A percentile compares a stretch with the other conserved stretches of the same genome.
Evolutionary conservation across 2,113 vertebrate species (phyloP).

Genomic region (Melanocharis versteri): DNA sequence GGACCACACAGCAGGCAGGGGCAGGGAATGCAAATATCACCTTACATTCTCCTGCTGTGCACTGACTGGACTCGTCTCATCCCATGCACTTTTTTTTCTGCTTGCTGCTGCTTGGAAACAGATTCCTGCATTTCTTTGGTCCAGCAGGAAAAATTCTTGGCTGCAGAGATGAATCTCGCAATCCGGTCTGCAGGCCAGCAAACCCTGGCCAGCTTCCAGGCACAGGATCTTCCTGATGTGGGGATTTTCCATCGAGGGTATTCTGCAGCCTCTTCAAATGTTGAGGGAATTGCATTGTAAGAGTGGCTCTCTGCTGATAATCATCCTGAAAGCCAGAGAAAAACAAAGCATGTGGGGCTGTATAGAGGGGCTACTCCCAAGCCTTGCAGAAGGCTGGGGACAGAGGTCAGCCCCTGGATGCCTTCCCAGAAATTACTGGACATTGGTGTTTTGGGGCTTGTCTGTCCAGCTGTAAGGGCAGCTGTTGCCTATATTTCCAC

Average conservation of each 20-base stretch:
- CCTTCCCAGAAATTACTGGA: slow-evolving; percentile 11
- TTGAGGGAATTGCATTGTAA: not conserved
- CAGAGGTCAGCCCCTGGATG: not conserved
- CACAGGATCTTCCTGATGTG: not conserved
- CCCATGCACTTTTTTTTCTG: not conserved
- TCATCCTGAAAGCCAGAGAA: not conserved
- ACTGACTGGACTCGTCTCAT: not conserved
- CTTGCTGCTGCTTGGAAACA: not conserved
- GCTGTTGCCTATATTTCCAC: not conserved
- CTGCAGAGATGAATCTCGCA: not conserved
- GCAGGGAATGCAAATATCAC: not conserved
- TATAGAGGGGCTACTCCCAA: not conserved
- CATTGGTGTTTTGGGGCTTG: not conserved
- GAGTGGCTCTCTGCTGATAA: not conserved
- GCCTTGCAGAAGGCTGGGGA: not conserved
- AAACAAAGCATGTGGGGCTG: not conserved
- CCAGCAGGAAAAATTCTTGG: slow-evolving; percentile 1
- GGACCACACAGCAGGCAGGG: not conserved
- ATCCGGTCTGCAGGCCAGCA: not conserved
- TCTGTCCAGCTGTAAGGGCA: slow-evolving; percentile 29
- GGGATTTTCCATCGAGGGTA: not conserved
- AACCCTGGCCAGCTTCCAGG: not conserved
- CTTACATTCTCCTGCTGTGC: not conserved
- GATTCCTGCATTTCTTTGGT: slow-evolving; percentile 10
- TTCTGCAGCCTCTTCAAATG: not conserved